Evolutionary conservation across 1,140 invertebrate genomes (phyloP), one percentile per base, ranked within the genome.

Genomic region (Drosophila pruinosa): DNA sequence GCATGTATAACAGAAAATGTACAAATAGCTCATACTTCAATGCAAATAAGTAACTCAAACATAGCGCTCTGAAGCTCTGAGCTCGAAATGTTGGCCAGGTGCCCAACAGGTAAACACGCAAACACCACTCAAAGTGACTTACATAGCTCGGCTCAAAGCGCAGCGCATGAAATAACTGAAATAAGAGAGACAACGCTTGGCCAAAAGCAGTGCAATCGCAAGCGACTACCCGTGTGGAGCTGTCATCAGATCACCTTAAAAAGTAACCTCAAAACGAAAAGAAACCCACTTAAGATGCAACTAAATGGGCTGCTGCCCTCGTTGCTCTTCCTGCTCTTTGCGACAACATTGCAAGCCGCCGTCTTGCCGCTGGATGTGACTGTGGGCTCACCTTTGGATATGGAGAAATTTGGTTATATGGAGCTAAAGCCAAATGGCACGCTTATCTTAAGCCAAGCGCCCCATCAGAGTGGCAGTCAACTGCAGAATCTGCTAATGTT

Each of bases 41-140:
- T 86, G 81, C 81, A 88, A 86, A 86, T 88, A 64, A 68, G 54
- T 88, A 69, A 88, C 74, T 88, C 82, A 86, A 86, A 86, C 65
- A 86, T 64, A 47, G 28, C 7, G 28, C 17, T 48, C n/a, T 48
- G 31, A 39, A 69, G 39, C 7, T 22, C 22, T 31, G 39, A 38
- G 67, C 39, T 34, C 47, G 26, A 45, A 65, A 68, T 34, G 34
- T 79, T 83, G 81, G 81, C 81, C 77, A 53, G 57, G 52, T 77
- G 81, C 82, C 81, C 85, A 48, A 50, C 65, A 62, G 36, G 52
- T 80, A 73, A 63, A 72, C 75, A 75, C 57, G 68, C 76, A 86
- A 85, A 80, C 62, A 71, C 36, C 50, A 62, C 73, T 75, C 82
- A 68, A 80, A 17, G 7, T 48, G 2, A 24, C 19, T 81, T 81